Percentiles rank a stretch among this genome's conserved stretches.
Evolutionary conservation across 2,888 invertebrate genomes (phyloP).

Genomic region (Synanthedon vespiformis): DNA sequence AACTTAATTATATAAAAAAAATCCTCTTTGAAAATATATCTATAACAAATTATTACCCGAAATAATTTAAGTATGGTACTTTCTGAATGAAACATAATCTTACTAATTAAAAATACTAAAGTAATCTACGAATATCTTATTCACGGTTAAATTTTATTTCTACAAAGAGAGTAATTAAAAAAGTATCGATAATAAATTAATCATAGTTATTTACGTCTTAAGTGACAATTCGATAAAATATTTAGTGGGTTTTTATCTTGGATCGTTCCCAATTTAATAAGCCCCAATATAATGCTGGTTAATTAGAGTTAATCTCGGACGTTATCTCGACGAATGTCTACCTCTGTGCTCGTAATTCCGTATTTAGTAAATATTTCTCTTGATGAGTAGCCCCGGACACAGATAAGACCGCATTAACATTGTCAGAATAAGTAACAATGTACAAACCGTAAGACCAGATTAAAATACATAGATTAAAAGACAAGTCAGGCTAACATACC

Average conservation of each 20-base stretch:
- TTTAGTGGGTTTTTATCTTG: neutral
- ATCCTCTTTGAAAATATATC: too few species aligned
- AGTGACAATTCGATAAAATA: neutral
- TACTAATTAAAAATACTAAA: too few species aligned
- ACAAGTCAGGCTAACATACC: too few species aligned
- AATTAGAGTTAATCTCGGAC: conserved; percentile 51
- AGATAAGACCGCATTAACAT: conserved; percentile 42
- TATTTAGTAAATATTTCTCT: conserved; percentile 61
- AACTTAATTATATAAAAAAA: too few species aligned
- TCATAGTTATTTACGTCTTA: neutral
- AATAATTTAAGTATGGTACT: too few species aligned
- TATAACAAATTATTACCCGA: too few species aligned
- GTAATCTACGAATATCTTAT: neutral
- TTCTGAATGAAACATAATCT: too few species aligned
- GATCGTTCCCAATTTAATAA: conserved; percentile 28
- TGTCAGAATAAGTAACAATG: conserved; percentile 4
- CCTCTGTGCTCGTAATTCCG: conserved; percentile 35
- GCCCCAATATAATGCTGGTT: conserved; percentile 37
- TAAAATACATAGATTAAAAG: too few species aligned
- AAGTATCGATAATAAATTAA: neutral
- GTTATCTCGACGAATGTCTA: conserved; percentile 44
- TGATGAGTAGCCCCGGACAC: conserved; percentile 31
- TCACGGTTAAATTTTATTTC: neutral
- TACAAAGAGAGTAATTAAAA: neutral
- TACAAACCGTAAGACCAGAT: too few species aligned